Conservation (phyloP, 2,797 vertebrate species). For the Dromococcyx pavoninus region DNA sequence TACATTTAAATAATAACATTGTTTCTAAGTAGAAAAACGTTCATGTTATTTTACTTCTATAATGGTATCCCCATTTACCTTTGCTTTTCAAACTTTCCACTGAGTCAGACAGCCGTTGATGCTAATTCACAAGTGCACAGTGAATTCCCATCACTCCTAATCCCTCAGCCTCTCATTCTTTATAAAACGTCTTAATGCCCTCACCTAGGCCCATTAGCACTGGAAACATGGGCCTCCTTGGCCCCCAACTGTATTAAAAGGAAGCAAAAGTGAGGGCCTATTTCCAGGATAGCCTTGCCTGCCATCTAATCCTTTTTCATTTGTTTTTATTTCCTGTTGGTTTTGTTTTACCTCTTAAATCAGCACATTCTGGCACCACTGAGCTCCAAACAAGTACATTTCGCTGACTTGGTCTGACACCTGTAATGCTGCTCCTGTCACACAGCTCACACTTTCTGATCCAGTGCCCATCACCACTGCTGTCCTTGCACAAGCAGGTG, state of each 20-base stretch:
- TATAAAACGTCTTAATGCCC: conserved; percentile 64
- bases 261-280: conserved; percentile 31
- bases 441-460: neutral
- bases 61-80: conserved; percentile 18
- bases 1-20: conserved; percentile 28
- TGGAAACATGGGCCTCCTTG: conserved; percentile 33
- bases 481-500: rapidly evolving
- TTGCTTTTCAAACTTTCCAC: conserved; percentile 36
- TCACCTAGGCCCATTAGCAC: conserved; percentile 58
- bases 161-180: conserved; percentile 63
- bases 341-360: neutral
- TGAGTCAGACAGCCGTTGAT: conserved; percentile 56
- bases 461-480: neutral
- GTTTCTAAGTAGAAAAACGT: conserved; percentile 33
- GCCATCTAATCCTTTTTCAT: conserved; percentile 23
- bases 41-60: neutral
- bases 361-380: neutral
- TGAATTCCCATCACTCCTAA: conserved; percentile 59
- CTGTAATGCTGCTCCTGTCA: neutral
- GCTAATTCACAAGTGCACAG: conserved; percentile 20
- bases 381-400: neutral
- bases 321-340: conserved; percentile 30
- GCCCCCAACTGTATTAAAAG: conserved; percentile 26
- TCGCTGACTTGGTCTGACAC: neutral
- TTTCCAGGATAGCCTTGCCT: conserved; percentile 4